A percentile compares a stretch with the other conserved stretches of the same genome.
phyloP scores from a whole-genome alignment of 1,140 invertebrate genomes.

The Maconellicoccus hirsutus region DNA sequence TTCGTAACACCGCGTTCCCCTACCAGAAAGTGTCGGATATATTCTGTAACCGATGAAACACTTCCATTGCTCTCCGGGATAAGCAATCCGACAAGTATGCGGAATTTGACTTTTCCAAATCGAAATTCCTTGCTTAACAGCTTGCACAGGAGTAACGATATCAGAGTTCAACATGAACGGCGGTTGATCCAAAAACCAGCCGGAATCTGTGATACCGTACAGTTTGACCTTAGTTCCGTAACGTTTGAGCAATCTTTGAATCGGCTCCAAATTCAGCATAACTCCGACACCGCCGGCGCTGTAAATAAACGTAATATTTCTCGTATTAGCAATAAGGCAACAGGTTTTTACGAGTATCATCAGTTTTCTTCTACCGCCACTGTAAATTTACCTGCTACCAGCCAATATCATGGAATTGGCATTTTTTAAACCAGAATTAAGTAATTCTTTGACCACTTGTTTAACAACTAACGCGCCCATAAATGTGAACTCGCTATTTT shows the following conservation, averaged over 20 bases:
- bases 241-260: slow-evolving; percentile 52
- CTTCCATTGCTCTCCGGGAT: slow-evolving; percentile 66
- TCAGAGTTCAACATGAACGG: slow-evolving; percentile 43
- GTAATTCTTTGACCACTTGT: slow-evolving; percentile 59
- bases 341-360: no score
- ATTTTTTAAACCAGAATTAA: slow-evolving; percentile 48
- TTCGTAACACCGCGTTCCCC: slow-evolving; percentile 32
- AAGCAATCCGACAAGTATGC: slow-evolving; percentile 51
- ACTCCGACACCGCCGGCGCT: slow-evolving; percentile 87
- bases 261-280: slow-evolving; percentile 74
- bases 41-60: slow-evolving; percentile 88
- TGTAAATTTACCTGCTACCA: slow-evolving; percentile 58
- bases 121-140: slow-evolving; percentile 61
- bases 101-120: slow-evolving; percentile 75
- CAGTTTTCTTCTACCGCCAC: not conserved
- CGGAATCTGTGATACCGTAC: slow-evolving; percentile 72
- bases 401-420: slow-evolving; percentile 54
- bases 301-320: no score
- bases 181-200: slow-evolving; percentile 84
- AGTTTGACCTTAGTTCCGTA: slow-evolving; percentile 30
- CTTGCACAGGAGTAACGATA: slow-evolving; percentile 45
- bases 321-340: no score
- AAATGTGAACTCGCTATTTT: slow-evolving; percentile 57
- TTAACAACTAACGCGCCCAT: slow-evolving; percentile 72
- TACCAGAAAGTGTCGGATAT: slow-evolving; percentile 72